Conservation (phyloP, 2,888 invertebrate species). For the Amblyjoppa proteus region DNA sequence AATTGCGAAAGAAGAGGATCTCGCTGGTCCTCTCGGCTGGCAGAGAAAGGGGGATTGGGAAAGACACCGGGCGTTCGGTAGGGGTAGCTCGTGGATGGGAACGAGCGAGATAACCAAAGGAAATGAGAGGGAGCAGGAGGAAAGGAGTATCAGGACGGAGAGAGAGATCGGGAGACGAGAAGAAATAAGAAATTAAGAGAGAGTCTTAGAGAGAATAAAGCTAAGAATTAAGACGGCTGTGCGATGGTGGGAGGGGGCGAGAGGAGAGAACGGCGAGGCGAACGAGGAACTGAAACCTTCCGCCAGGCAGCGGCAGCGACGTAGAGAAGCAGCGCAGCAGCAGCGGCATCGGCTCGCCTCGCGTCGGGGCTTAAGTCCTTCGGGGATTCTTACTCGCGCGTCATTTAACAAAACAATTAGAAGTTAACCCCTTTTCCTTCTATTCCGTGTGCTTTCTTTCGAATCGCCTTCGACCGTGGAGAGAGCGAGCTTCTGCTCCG, state of each 20-base stretch:
- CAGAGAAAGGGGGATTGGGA: slow-evolving; percentile 75
- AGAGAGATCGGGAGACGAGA: slow-evolving; percentile 71
- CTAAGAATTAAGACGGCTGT: slow-evolving; percentile 84
- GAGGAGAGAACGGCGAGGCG: slow-evolving; percentile 54
- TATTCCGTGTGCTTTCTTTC: slow-evolving; percentile 76
- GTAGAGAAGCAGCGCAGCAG: slow-evolving; percentile 52
- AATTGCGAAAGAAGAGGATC: slow-evolving; percentile 80
- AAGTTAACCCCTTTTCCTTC: slow-evolving; percentile 84
- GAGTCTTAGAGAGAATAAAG: slow-evolving; percentile 85
- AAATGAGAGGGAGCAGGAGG: slow-evolving; percentile 43
- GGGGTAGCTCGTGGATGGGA: slow-evolving; percentile 62
- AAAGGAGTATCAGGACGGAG: slow-evolving; percentile 43
- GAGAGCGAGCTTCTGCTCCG: slow-evolving; percentile 71
- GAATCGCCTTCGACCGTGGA: slow-evolving; percentile 75
- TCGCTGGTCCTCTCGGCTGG: slow-evolving; percentile 63
- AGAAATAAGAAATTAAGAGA: slow-evolving; percentile 85
- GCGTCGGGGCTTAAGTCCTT: slow-evolving; percentile 83
- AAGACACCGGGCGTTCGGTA: slow-evolving; percentile 62
- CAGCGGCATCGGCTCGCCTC: slow-evolving; percentile 70
- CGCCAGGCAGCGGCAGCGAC: slow-evolving; percentile 55
- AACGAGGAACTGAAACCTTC: slow-evolving; percentile 63
- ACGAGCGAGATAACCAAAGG: slow-evolving; percentile 71
- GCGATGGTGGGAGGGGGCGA: slow-evolving; percentile 60
- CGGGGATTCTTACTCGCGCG: slow-evolving; percentile 85
- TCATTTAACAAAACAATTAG: slow-evolving; percentile 86